These are phyloP conservation scores for Nephila pilipes DNA, from an alignment of 1,140 invertebrate genomes.

Conservation along the genomic window DNA sequence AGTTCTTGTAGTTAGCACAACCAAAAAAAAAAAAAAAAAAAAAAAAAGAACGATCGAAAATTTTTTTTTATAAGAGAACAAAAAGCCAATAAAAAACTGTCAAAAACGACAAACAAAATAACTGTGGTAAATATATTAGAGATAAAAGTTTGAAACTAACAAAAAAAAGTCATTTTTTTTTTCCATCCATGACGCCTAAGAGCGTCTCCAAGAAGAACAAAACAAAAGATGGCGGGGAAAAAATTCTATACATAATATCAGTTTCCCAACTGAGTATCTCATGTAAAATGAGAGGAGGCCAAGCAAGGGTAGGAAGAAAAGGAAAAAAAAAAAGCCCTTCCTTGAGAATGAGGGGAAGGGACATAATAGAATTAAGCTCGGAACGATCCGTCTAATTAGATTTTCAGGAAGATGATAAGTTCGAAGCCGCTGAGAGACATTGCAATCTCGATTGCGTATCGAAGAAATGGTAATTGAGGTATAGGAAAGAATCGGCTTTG, in stretches of 20 bases:
- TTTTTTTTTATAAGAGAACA: no score
- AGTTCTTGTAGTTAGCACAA: not conserved
- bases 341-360: not conserved
- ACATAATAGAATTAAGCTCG: slow-evolving; percentile 38
- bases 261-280: not conserved
- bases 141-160: not conserved
- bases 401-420: slow-evolving; percentile 31
- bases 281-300: not conserved
- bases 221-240: not conserved
- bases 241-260: not conserved
- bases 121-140: not conserved
- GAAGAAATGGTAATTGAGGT: not conserved
- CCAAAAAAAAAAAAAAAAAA: no score
- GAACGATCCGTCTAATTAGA: slow-evolving; percentile 21
- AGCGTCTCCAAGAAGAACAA: not conserved
- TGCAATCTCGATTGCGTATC: not conserved
- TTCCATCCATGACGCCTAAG: not conserved
- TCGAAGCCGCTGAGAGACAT: not conserved
- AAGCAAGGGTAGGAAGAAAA: not conserved
- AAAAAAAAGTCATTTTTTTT: not conserved
- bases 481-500: not conserved
- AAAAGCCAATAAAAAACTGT: not conserved
- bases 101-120: slow-evolving; percentile 6
- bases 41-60: no score
- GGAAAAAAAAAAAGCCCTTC: not conserved